phyloP scores from a whole-genome alignment of 2,888 invertebrate genomes.

The Drosophila sordidapex region DNA sequence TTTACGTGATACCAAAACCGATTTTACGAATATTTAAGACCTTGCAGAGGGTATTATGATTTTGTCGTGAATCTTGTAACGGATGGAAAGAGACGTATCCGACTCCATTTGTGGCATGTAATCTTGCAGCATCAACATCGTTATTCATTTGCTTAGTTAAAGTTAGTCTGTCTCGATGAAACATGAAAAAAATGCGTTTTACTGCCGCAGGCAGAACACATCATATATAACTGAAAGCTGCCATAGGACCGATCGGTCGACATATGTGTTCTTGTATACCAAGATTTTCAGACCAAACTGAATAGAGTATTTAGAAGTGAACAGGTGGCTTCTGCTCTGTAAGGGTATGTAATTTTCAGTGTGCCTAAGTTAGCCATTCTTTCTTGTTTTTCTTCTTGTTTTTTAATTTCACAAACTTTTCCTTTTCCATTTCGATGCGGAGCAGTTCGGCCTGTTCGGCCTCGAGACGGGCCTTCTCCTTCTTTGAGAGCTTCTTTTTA shows the following conservation, averaged over 20 bases:
- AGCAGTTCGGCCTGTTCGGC: conserved; percentile 84
- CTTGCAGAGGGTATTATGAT: background rate
- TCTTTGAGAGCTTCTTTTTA: conserved; percentile 85
- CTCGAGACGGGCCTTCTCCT: conserved; percentile 84
- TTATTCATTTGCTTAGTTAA: background rate
- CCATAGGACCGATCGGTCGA: background rate
- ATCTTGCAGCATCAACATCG: background rate
- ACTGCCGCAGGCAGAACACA: background rate
- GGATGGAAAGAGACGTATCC: background rate
- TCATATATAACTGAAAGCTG: background rate
- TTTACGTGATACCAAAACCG: background rate
- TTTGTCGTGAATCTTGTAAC: background rate
- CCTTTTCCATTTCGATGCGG: conserved; percentile 85
- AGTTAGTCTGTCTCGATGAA: background rate
- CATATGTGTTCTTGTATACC: background rate
- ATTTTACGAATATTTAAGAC: background rate
- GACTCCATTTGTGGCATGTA: background rate
- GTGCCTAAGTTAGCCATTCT: background rate
- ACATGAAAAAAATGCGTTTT: background rate
- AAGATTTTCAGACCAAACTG: background rate
- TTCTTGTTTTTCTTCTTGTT: background rate
- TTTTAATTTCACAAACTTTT: conserved; percentile 73
- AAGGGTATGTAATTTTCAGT: background rate
- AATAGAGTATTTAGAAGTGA: background rate
- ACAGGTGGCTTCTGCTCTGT: background rate